Evolutionary conservation across 2,113 vertebrate genomes (phyloP), one percentile per base, ranked within the genome.

Genomic region (Crocuta crocuta): DNA sequence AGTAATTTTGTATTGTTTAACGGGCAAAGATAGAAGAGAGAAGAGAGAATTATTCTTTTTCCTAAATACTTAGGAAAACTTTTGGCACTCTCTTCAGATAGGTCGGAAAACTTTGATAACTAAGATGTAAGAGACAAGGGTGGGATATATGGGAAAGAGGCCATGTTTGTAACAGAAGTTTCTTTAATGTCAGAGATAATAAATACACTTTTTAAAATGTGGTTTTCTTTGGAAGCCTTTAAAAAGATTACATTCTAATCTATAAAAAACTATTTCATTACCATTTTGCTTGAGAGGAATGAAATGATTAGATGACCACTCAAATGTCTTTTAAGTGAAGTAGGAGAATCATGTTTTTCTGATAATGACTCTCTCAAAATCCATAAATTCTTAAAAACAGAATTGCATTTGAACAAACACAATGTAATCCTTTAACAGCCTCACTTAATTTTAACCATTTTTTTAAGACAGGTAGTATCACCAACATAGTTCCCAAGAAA

Each of bases 401-500:
- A 93, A 97, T 58, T 70, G 17, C 4, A 76, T n/a, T 39, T 70
- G 63, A 97, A 39, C 39, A 39, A 58, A 95, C 23, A 43, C 31
- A 63, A 90, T 97, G 86, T 66, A 91, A 86, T 86, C 24, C 31
- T 39, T 91, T 39, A 66, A n/a, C 8, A 90, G 39, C 63, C 35
- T 85, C 80, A 26, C 35, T 96, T 95, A 94, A 97, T 87, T 94
- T 68, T 55, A 87, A 65, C n/a, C 70, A 81, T 81, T 94, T 94
- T 94, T 94, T 94, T 31, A 94, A 91, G 65, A 24, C 26, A 50
- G 2, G 4, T 82, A 15, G 23, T 61, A 55, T 66, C 66, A 85
- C 24, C 78, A 50, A 33, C 11, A 90, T 50, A 21, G 33, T 71
- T 97, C 21, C 26, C 78, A 81, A 61, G 78, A 81, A 89, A 84